Evolutionary conservation across 2,113 vertebrate species (phyloP).

Genomic region (Corynorhinus townsendii): DNA sequence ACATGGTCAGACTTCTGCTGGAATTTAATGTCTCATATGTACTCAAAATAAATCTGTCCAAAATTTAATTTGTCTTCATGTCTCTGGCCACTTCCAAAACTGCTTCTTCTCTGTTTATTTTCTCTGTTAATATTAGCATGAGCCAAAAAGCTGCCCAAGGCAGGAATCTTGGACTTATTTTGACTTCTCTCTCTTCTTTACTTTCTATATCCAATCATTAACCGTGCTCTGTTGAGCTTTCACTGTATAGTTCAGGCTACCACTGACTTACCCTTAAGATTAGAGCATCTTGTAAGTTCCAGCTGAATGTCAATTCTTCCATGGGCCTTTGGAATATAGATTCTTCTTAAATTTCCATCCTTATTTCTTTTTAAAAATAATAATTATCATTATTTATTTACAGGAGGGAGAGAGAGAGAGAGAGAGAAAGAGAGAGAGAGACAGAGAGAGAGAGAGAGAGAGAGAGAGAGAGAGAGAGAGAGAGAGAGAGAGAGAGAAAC

Average conservation of each 20-base stretch:
- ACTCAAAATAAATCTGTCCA: background rate
- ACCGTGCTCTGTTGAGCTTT: background rate
- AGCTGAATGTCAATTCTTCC: background rate
- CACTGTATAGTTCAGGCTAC: background rate
- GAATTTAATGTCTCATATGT: background rate
- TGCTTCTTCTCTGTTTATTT: background rate
- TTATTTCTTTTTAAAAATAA: background rate
- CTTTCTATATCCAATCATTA: background rate
- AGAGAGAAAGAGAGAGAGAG: too few species aligned
- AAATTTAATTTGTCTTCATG: background rate
- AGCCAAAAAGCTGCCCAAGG: background rate
- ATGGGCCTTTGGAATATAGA: background rate
- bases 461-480: too few species aligned
- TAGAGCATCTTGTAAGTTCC: background rate
- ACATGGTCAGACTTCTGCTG: background rate
- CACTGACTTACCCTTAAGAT: background rate
- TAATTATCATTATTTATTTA: too few species aligned
- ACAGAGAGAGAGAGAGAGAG: too few species aligned
- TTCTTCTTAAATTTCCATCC: background rate
- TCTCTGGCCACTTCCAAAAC: background rate
- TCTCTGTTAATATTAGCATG: background rate
- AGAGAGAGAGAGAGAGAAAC: too few species aligned
- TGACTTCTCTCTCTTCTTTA: background rate
- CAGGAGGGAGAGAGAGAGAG: too few species aligned
- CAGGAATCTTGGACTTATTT: background rate